These are phyloP conservation scores for Lathronympha strigana DNA, from an alignment of 2,888 invertebrate genomes.

Conservation along the genomic window DNA sequence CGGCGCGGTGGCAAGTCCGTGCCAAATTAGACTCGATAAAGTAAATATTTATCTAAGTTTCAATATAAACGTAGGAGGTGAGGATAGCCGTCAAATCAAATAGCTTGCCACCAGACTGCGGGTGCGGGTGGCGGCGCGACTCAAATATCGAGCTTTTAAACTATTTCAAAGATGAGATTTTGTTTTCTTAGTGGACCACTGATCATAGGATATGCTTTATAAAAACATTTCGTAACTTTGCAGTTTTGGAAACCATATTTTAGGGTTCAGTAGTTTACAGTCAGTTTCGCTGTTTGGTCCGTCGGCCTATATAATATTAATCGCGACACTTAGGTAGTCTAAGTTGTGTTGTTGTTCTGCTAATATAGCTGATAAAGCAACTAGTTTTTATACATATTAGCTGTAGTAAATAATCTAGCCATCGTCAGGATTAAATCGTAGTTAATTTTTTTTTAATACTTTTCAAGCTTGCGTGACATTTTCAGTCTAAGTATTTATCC, in stretches of 20 bases:
- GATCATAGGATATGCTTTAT: slow-evolving; percentile 1
- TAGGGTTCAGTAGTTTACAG: background rate
- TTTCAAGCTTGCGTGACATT: background rate
- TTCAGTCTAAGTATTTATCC: too few species aligned
- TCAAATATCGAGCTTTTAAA: slow-evolving; percentile 36
- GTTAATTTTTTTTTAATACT: too few species aligned
- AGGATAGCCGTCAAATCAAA: slow-evolving; percentile 81
- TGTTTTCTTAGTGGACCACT: slow-evolving; percentile 12
- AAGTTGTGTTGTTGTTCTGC: too few species aligned
- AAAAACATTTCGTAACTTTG: slow-evolving; percentile 4
- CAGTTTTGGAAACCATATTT: slow-evolving; percentile 1
- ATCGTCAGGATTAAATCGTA: too few species aligned
- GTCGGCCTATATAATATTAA: background rate
- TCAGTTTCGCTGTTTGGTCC: background rate
- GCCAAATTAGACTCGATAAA: slow-evolving; percentile 83
- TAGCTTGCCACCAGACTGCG: slow-evolving; percentile 77
- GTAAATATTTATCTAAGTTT: slow-evolving; percentile 83
- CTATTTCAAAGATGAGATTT: slow-evolving; percentile 30
- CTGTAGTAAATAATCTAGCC: too few species aligned
- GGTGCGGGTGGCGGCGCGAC: slow-evolving; percentile 59
- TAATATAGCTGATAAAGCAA: too few species aligned
- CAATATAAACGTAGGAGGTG: slow-evolving; percentile 83
- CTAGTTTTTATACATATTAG: too few species aligned
- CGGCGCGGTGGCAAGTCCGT: slow-evolving; percentile 69
- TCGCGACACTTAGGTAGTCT: background rate